Conservation (phyloP, 1,140 invertebrate species). For the Bombus pascuorum region DNA sequence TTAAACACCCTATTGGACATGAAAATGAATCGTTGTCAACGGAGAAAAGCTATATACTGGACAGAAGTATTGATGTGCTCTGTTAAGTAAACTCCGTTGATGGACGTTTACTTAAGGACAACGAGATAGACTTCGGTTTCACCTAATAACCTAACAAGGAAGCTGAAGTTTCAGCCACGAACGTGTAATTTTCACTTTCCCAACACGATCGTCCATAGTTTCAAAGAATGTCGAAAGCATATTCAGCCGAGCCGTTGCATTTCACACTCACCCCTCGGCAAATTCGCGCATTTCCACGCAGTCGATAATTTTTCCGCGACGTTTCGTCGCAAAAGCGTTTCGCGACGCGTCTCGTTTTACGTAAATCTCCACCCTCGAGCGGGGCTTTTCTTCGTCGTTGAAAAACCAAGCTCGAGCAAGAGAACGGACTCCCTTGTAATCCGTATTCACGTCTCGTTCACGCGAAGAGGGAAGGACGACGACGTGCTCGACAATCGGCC, state of each 20-base stretch:
- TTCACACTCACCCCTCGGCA: neutral
- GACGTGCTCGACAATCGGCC: neutral
- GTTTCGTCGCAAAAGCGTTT: conserved; percentile 19
- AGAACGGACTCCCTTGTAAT: neutral
- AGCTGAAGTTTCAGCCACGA: neutral
- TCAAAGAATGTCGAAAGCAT: neutral
- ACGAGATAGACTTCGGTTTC: neutral
- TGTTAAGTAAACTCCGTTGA: neutral
- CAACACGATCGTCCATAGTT: neutral
- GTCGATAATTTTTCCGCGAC: neutral
- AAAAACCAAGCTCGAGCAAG: neutral
- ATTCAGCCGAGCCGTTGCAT: neutral
- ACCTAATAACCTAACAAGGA: neutral
- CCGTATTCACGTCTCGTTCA: conserved; percentile 2
- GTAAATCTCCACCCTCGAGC: too few relatives aligned
- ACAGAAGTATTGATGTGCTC: neutral
- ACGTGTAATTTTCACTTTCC: neutral
- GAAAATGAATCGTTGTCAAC: too few relatives aligned
- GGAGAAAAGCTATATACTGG: neutral
- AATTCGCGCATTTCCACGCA: neutral
- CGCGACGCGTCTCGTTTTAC: conserved; percentile 5
- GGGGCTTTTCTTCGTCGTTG: neutral
- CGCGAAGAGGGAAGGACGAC: neutral
- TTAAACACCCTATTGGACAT: too few relatives aligned
- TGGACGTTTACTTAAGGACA: neutral